Evolutionary conservation across 2,113 vertebrate species (phyloP).

Genomic region (Alectura lathami): DNA sequence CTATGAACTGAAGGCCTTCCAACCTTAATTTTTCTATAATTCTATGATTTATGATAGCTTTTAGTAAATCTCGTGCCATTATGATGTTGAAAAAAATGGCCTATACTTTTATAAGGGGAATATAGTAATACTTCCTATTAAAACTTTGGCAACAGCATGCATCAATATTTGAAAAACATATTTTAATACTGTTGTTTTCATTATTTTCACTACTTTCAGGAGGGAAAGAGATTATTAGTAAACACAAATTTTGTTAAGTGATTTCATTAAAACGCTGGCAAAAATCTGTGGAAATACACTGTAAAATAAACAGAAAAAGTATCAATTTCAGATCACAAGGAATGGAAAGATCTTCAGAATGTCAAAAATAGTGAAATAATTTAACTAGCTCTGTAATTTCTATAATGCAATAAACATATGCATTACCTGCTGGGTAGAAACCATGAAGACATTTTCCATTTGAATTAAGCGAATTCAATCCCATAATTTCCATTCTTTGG

Average conservation of each 20-base stretch:
- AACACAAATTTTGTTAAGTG: conserved; percentile 35
- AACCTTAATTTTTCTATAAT: conserved; percentile 21
- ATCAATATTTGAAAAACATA: not conserved
- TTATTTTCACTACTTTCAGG: not conserved
- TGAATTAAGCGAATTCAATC: conserved; percentile 54
- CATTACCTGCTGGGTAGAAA: conserved; percentile 69
- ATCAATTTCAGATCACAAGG: conserved; percentile 60
- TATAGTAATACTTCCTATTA: not conserved
- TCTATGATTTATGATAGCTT: conserved; percentile 42
- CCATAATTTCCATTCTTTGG: conserved; percentile 68
- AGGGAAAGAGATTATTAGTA: conserved; percentile 37
- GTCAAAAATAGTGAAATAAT: conserved; percentile 67
- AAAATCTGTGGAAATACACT: conserved; percentile 27
- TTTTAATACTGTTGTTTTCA: not conserved
- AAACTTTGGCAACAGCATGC: not conserved
- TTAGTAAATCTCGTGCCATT: conserved; percentile 21
- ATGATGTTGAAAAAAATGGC: conserved; percentile 7
- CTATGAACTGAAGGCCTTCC: not conserved
- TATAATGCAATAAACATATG: conserved; percentile 66
- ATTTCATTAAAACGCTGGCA: conserved; percentile 44
- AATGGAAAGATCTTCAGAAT: conserved; percentile 65
- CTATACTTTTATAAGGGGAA: conserved; percentile 15
- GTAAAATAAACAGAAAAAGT: conserved; percentile 53
- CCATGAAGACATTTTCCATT: conserved; percentile 65
- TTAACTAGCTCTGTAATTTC: conserved; percentile 66